phyloP scores from a whole-genome alignment of 2,797 vertebrate species.

The Manis javanica region DNA sequence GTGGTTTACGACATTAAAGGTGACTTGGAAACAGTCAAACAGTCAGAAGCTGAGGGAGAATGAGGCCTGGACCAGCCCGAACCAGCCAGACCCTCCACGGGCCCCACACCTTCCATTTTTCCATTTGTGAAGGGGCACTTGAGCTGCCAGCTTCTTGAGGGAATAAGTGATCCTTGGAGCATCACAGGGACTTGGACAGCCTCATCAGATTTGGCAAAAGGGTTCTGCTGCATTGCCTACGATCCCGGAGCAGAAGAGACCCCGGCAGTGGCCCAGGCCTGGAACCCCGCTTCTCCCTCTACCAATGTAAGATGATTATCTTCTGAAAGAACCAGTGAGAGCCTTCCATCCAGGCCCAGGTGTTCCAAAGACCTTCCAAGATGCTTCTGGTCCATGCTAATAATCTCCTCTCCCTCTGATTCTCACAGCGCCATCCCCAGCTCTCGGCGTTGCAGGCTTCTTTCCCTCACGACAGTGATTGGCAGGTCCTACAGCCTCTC shows the following conservation, averaged over 20 bases:
- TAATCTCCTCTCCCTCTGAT: not conserved
- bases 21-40: conserved; percentile 69
- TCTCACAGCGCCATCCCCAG: not conserved
- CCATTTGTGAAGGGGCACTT: not conserved
- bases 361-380: not conserved
- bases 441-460: not conserved
- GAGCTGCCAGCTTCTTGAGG: not conserved
- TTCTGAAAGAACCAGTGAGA: not conserved
- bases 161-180: not conserved
- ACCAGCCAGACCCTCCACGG: not conserved
- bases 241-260: not conserved
- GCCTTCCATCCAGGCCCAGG: not conserved
- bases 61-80: not conserved
- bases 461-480: not conserved
- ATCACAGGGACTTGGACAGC: rapidly evolving
- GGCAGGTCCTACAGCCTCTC: not conserved
- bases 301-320: not conserved
- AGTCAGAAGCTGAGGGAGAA: conserved; percentile 55
- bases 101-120: not conserved
- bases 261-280: not conserved
- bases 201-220: not conserved
- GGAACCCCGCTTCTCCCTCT: too few relatives aligned
- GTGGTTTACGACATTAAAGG: conserved; percentile 69
- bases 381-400: not conserved
- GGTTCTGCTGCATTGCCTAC: not conserved